Conservation (phyloP, 2,888 invertebrate species). For the Escarpia spicata region DNA sequence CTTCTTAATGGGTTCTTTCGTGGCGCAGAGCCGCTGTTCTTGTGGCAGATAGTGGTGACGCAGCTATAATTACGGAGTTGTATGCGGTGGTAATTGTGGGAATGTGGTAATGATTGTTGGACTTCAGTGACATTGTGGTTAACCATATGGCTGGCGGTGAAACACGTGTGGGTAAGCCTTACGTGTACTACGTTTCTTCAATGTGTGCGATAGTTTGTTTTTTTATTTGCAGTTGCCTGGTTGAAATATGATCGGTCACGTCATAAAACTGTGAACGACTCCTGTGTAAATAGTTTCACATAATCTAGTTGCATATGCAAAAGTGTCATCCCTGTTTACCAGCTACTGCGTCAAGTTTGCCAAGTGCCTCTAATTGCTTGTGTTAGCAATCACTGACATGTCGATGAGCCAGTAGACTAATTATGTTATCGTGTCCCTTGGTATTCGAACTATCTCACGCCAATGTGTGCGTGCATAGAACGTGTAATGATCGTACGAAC, state of each 20-base stretch:
- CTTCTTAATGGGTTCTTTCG: neutral
- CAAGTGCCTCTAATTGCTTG: neutral
- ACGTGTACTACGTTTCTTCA: neutral
- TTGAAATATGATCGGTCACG: neutral
- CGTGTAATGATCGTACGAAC: neutral
- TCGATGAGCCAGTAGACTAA: neutral
- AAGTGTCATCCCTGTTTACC: neutral
- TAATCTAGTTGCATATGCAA: neutral
- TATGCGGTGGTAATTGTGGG: neutral
- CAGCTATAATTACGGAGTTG: neutral
- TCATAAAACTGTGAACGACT: neutral
- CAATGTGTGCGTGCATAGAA: neutral
- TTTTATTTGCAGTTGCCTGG: neutral
- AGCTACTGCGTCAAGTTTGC: neutral
- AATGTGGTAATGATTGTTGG: neutral
- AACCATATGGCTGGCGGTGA: neutral
- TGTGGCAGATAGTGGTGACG: neutral
- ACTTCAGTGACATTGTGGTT: neutral
- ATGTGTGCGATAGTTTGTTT: neutral
- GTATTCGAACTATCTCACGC: neutral
- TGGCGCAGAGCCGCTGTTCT: neutral
- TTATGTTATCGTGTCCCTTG: neutral
- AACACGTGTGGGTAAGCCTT: neutral
- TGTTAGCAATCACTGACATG: neutral
- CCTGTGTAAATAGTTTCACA: neutral